Conservation (phyloP, 2,888 invertebrate genomes). For the Biston stratarius region DNA sequence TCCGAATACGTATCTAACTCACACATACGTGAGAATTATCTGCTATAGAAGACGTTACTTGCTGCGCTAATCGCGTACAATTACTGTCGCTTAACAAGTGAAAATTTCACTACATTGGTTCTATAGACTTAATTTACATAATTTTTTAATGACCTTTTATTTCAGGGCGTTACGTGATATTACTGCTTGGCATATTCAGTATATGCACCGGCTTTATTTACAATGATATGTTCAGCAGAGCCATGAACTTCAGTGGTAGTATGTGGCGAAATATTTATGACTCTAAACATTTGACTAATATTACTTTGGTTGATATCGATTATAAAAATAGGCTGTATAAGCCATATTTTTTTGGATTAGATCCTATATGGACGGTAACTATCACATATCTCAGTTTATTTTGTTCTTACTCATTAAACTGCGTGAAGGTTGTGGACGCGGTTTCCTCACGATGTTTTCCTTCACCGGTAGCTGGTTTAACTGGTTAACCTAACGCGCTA, state of each 20-base stretch:
- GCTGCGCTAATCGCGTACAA: no score
- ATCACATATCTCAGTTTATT: not conserved
- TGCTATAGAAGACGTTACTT: no score
- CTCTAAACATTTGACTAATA: not conserved
- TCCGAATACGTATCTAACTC: no score
- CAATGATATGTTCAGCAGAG: slow-evolving; percentile 97
- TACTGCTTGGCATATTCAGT: slow-evolving; percentile 97
- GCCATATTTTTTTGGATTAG: slow-evolving; percentile 95
- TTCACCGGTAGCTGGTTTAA: no score
- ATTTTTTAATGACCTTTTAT: slow-evolving; percentile 15
- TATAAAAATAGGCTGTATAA: slow-evolving; percentile 84
- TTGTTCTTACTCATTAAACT: no score
- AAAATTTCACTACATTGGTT: not conserved
- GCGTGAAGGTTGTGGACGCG: no score
- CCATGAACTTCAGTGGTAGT: slow-evolving; percentile 92
- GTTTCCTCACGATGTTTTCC: no score
- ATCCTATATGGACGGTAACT: slow-evolving; percentile 88
- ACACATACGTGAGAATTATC: no score
- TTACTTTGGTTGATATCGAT: slow-evolving; percentile 82
- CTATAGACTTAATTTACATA: no score
- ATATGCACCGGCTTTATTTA: slow-evolving; percentile 98
- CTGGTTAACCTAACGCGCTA: no score
- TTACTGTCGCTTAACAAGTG: no score
- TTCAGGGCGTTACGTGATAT: slow-evolving; percentile 96
- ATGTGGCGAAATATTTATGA: slow-evolving; percentile 87